Evolutionary conservation across 1,140 invertebrate species (phyloP), one percentile per base, ranked within the genome.

Genomic region (Ruditapes philippinarum): DNA sequence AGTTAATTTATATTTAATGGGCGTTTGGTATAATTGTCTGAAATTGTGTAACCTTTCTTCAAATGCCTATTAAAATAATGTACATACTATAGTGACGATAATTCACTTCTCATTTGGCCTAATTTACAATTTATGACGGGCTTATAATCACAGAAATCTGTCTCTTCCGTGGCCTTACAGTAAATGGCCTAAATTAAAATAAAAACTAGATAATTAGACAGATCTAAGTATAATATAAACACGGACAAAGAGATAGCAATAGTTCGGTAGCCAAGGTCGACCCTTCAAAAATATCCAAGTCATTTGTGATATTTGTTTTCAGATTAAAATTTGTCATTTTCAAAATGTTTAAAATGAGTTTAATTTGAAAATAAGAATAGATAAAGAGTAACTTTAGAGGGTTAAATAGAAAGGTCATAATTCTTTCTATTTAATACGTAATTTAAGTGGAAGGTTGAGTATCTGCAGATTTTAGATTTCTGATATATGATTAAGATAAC

Each of bases 251-350:
- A 31, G 49, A 28, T 28, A 62, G 40, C n/a, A 31, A 86, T 86
- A 74, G 25, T 54, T 12, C 74, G 84, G 84, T 86, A 86, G 84
- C 68, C 74, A 86, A 49, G 84, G 49, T 74, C 49, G 84, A 40
- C 40, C 36, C 42, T 60, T 51, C 17, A n/a, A 49, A 76, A 57
- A 57, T 54, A 76, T 86, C 57, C 84, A 76, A 78, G 51, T 86
- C 84, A 62, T 78, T 65, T 76, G 31, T 78, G 42, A 78, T 86
- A 60, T 86, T 86, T 86, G 73, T 45, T 78, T 54, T 54, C 36
- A 33, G 84, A 86, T 86, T 86, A 86, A 57, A 45, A 76, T 36
- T 86, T 76, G 84, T 60, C 84, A 78, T 74, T 78, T 74, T 74
- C 14, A 22, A 74, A n/a, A 51, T 73, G 84, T 22, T 86, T 33